phyloP scores from a whole-genome alignment of 1,140 invertebrate species.

The Conus ventricosus region DNA sequence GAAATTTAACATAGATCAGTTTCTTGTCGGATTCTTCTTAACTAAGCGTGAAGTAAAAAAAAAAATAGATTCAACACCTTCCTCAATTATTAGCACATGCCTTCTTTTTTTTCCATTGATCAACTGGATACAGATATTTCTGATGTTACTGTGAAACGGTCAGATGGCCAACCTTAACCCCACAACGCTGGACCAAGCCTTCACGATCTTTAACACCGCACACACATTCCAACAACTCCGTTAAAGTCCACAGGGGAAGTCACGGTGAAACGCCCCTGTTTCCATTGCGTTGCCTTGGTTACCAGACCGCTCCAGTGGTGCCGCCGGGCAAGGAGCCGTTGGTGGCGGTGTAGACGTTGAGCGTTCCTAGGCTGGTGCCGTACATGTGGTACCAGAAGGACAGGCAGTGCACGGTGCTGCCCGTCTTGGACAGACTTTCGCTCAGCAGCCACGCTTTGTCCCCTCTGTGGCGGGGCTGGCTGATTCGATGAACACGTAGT shows the following conservation, averaged over 20 bases:
- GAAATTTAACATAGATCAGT: too few species aligned
- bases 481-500: slow-evolving; percentile 87
- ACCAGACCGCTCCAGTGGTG: slow-evolving; percentile 57
- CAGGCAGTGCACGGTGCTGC: slow-evolving; percentile 48
- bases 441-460: slow-evolving; percentile 84
- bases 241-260: neutral
- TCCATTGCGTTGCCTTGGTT: slow-evolving; percentile 70
- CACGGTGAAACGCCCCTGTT: slow-evolving; percentile 28
- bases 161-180: too few species aligned
- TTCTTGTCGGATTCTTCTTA: too few species aligned
- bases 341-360: slow-evolving; percentile 54
- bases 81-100: too few species aligned
- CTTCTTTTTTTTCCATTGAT: too few species aligned
- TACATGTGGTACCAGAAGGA: slow-evolving; percentile 74
- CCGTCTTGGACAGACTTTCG: slow-evolving; percentile 57
- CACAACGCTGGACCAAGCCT: too few species aligned
- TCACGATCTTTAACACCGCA: too few species aligned
- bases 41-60: too few species aligned
- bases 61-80: too few species aligned
- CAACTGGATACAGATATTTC: too few species aligned
- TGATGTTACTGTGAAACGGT: too few species aligned
- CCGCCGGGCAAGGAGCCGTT: slow-evolving; percentile 38
- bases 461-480: slow-evolving; percentile 79
- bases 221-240: too few species aligned
- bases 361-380: slow-evolving; percentile 59